Conservation (phyloP, 2,888 invertebrate genomes). For the Gastrophysa polygoni region DNA sequence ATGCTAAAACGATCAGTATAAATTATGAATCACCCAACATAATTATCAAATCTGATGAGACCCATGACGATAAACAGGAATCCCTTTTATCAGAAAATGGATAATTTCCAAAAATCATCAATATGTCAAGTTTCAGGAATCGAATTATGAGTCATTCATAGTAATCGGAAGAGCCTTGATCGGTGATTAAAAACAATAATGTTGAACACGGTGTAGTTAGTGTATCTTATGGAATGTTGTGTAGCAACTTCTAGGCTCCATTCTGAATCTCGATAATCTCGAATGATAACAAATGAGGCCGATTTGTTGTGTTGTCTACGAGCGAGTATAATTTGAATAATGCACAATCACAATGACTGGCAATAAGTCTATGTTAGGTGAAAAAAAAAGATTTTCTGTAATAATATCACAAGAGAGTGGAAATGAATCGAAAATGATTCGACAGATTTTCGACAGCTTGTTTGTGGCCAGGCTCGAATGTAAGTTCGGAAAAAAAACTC, state of each 20-base stretch:
- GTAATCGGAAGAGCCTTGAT: neutral
- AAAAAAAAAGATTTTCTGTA: too few relatives aligned
- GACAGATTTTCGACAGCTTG: too few relatives aligned
- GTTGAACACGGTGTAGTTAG: too few relatives aligned
- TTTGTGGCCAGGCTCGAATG: too few relatives aligned
- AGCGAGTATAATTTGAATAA: constrained; percentile 10
- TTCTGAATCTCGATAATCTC: neutral
- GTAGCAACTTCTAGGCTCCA: constrained; percentile 3
- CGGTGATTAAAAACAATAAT: neutral
- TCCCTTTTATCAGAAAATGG: neutral
- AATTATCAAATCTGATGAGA: neutral
- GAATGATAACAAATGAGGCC: neutral
- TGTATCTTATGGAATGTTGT: constrained; percentile 3
- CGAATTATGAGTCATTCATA: neutral
- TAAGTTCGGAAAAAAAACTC: too few relatives aligned
- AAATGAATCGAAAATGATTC: too few relatives aligned
- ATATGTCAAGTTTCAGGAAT: neutral
- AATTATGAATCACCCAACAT: neutral
- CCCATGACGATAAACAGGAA: neutral
- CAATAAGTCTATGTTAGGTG: neutral
- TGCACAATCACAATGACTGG: constrained; percentile 10
- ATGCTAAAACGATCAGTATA: too few relatives aligned
- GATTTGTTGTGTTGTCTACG: too few relatives aligned
- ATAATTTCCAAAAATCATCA: neutral
- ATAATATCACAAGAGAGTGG: too few relatives aligned